Conservation (phyloP, 2,888 invertebrate species). For the Sinhomidia bicolor region DNA sequence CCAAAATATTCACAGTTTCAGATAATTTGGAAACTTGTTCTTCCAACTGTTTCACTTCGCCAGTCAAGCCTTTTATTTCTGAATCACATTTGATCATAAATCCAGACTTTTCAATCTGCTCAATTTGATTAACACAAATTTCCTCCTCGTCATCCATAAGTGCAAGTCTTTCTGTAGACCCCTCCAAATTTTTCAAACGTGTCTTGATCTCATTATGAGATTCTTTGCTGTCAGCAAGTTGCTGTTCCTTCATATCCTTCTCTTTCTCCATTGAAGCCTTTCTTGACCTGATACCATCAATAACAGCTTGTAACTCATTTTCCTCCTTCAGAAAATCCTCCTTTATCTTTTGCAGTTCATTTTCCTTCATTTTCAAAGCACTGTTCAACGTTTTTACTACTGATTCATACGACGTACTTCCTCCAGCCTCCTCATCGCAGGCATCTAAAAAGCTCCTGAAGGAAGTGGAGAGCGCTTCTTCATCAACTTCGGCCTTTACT, state of each 20-base stretch:
- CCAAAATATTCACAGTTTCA: slow-evolving; percentile 84
- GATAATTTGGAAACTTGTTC: slow-evolving; percentile 85
- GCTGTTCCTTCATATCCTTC: slow-evolving; percentile 85
- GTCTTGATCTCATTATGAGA: slow-evolving; percentile 84
- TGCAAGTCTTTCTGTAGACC: slow-evolving; percentile 72
- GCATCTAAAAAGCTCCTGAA: slow-evolving; percentile 81
- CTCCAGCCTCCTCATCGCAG: slow-evolving; percentile 58
- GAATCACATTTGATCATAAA: slow-evolving; percentile 83
- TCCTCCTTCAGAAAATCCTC: slow-evolving; percentile 83
- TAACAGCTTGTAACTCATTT: slow-evolving; percentile 84
- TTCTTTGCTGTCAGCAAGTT: slow-evolving; percentile 84
- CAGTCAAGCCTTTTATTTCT: slow-evolving; percentile 87
- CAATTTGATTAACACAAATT: slow-evolving; percentile 81
- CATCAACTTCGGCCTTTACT: slow-evolving; percentile 66
- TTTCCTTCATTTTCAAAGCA: slow-evolving; percentile 72
- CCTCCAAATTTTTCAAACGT: slow-evolving; percentile 83
- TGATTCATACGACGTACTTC: slow-evolving; percentile 59
- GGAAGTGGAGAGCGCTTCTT: slow-evolving; percentile 40
- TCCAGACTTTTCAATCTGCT: slow-evolving; percentile 73
- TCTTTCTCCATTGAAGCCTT: slow-evolving; percentile 87
- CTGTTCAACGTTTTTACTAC: slow-evolving; percentile 70
- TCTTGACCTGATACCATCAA: slow-evolving; percentile 83
- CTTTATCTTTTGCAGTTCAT: slow-evolving; percentile 76
- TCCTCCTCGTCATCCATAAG: slow-evolving; percentile 91
- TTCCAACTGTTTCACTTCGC: slow-evolving; percentile 86